Conservation (phyloP, 2,797 vertebrate genomes). For the Rhinichthys osculus region DNA sequence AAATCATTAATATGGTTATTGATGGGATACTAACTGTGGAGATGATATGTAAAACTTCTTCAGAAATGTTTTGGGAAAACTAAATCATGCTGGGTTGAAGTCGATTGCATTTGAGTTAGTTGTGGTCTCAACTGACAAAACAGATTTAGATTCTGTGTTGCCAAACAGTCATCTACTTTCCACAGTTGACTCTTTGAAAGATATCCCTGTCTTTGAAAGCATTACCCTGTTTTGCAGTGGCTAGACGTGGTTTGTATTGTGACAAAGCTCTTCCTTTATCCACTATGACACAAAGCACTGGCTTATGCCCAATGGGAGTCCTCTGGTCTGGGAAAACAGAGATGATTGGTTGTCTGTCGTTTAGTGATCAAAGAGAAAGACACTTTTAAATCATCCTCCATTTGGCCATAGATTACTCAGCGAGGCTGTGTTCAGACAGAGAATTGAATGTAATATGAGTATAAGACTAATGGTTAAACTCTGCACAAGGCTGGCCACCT, state of each 20-base stretch:
- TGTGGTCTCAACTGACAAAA: conserved; percentile 16
- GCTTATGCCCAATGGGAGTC: conserved; percentile 44
- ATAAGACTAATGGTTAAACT: conserved; percentile 65
- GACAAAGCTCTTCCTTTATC: conserved; percentile 48
- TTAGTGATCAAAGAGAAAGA: conserved; percentile 59
- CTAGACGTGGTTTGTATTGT: conserved; percentile 35
- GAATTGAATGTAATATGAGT: conserved; percentile 62
- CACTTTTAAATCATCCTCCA: conserved; percentile 66
- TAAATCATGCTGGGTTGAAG: not conserved
- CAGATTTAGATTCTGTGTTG: conserved; percentile 21
- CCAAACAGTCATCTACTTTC: conserved; percentile 20
- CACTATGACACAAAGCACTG: conserved; percentile 45
- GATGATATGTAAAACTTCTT: conserved; percentile 1
- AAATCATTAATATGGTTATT: not conserved
- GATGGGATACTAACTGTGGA: not conserved
- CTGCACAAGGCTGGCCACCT: conserved; percentile 55
- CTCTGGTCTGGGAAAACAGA: conserved; percentile 54
- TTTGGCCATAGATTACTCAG: conserved; percentile 64
- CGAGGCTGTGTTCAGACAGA: conserved; percentile 45
- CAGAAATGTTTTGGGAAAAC: not conserved
- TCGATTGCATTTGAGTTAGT: conserved; percentile 23
- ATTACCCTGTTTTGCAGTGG: conserved; percentile 32
- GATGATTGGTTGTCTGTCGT: conserved; percentile 66
- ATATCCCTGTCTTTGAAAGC: conserved; percentile 27
- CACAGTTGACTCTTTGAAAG: conserved; percentile 25